Base-by-base conservation (phyloP, 1,140 invertebrate species). In the Leptonema lineaticorne region DNA sequence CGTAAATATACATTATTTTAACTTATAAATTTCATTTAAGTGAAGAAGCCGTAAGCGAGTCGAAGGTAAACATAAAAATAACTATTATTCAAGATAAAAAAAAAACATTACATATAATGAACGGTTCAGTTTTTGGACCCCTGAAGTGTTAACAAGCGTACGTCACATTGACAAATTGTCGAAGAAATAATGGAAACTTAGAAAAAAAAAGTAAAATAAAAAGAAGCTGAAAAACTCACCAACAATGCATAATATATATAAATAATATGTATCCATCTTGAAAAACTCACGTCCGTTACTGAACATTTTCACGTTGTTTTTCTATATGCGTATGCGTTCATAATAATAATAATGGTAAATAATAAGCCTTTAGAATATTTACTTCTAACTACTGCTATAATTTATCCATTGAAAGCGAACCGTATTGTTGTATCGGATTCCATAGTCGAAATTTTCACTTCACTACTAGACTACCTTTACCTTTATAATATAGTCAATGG, bases 331-430 rank as follows among this genome's bases (percentile, higher is more conserved):
- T 45, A 45, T 16, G 37, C 37, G 16, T 14, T 45, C 16, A n/a
- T n/a, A n/a, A n/a, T n/a, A n/a, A n/a, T n/a, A n/a, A n/a, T n/a
- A n/a, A n/a, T n/a, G n/a, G n/a, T n/a, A n/a, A n/a, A n/a, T n/a
- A n/a, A n/a, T n/a, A n/a, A n/a, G n/a, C 16, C 58, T 37, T 41
- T 18, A 33, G 28, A 50, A 50, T 64, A 26, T 50, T 50, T 48
- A 64, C 50, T 53, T 53, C 37, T 64, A 64, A 64, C 62, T 64
- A 50, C 62, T 50, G 45, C 62, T 64, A 64, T 64, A 64, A 64
- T 64, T 64, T 50, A 64, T 64, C 62, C 18, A 50, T 64, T 64
- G 62, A 63, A 63, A 24, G 37, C 30, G 27, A 63, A 63, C 48
- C 24, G 60, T 28, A 63, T 63, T 63, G 37, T 63, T n/a, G 28